Base-by-base conservation (phyloP, 2,888 invertebrate species). In the Caenorhabditis sinica region DNA sequence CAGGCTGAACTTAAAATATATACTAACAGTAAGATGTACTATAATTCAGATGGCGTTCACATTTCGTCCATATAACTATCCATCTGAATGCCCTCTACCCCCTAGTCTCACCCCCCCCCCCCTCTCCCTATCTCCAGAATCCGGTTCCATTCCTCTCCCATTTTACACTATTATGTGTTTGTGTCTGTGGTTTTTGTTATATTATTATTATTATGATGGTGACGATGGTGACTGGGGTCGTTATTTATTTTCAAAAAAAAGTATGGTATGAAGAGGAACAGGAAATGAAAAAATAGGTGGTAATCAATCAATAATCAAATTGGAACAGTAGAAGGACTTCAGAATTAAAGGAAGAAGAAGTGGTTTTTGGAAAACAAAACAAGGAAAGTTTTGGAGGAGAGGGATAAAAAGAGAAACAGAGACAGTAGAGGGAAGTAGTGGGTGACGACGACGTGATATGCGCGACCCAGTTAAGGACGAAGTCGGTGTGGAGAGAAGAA, bases 391-490 rank as follows among this genome's bases (percentile, higher is more conserved):
- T 51, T 25, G 28, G 13, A 3, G 40, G 17, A n/a, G n/a, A 13
- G 17, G 40, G 49, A 17, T 15, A 23, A 28, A 51, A n/a, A 53
- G 20, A 40, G 58, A 43, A 23, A 28, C 8, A 17, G 30, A 20
- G 20, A 49, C n/a, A n/a, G n/a, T n/a, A n/a, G n/a, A 25, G 28
- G 60, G 23, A 30, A 11, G 53, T 9, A 9, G 36, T 49, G 36
- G 65, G 17, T 33, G 53, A 40, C n/a, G 66, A 49, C 51, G 74
- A 63, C 66, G 76, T 77, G 76, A 77, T 77, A 77, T 69, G 68
- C 76, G 76, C 68, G 68, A 77, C 76, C 68, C 76, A 69, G 76
- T 69, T 76, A 69, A 77, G 68, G 69, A 56, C 40, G 40, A 40
- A 2, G 53, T 0, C 25, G 40, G n/a, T 25, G 13, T 53, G 33